Conservation (phyloP, 2,888 invertebrate species). For the Andrena hattorfiana region DNA sequence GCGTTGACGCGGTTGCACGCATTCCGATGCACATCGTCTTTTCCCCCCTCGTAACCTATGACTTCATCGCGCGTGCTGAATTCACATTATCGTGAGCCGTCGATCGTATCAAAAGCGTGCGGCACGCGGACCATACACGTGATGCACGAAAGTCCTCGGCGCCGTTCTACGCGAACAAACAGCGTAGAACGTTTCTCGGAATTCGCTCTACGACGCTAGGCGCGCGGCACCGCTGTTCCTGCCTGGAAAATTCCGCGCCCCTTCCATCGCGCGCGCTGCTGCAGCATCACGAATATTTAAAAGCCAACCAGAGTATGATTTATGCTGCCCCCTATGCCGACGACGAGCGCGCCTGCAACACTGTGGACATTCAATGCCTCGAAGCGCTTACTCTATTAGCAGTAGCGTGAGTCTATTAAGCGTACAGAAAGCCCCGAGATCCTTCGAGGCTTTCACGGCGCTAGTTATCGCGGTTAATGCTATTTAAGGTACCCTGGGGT, state of each 20-base stretch:
- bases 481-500: background rate
- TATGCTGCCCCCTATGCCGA: background rate
- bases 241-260: constrained; percentile 1
- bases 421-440: background rate
- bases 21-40: background rate
- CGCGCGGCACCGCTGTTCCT: background rate
- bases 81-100: constrained; percentile 15
- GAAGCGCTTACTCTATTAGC: too few species aligned
- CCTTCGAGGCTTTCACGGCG: background rate
- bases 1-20: background rate
- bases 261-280: background rate
- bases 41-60: background rate
- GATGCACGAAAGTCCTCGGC: constrained; percentile 19
- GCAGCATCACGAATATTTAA: background rate
- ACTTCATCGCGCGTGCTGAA: background rate
- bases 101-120: constrained; percentile 2
- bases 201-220: background rate
- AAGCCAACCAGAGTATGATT: background rate
- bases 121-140: constrained; percentile 31
- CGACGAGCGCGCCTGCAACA: background rate
- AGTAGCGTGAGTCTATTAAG: background rate
- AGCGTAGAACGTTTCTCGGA: constrained; percentile 9
- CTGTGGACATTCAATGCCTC: background rate
- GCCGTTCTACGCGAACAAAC: background rate
- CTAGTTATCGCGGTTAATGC: background rate